These are phyloP conservation scores for Eledone cirrhosa DNA, from an alignment of 2,888 invertebrate species.

Conservation along the genomic window DNA sequence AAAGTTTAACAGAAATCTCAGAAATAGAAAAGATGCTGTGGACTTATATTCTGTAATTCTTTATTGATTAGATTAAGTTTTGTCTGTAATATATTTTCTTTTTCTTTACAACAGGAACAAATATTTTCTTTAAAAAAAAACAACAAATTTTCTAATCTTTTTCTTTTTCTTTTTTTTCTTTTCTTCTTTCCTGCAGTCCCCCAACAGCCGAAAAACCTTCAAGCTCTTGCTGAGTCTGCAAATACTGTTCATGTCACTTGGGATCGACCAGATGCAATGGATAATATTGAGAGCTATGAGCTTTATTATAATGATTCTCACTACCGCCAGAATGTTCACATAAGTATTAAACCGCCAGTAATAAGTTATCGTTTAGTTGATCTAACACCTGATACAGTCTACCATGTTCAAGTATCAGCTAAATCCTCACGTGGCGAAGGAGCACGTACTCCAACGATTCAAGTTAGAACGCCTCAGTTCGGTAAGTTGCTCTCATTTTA, in stretches of 20 bases:
- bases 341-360: slow-evolving; percentile 56
- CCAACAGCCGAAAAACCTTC: slow-evolving; percentile 90
- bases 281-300: slow-evolving; percentile 93
- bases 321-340: slow-evolving; percentile 54
- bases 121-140: no score
- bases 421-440: slow-evolving; percentile 90
- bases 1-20: no score
- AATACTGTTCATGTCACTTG: slow-evolving; percentile 90
- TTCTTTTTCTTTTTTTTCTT: not conserved
- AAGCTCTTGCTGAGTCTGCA: slow-evolving; percentile 74
- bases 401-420: slow-evolving; percentile 96
- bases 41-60: no score
- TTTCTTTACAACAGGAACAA: no score
- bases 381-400: slow-evolving; percentile 93
- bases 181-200: slow-evolving; percentile 77
- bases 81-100: no score
- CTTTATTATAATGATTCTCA: slow-evolving; percentile 85
- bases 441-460: slow-evolving; percentile 91
- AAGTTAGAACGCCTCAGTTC: slow-evolving; percentile 95
- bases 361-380: slow-evolving; percentile 81
- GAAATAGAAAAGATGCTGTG: no score
- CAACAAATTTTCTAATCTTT: not conserved
- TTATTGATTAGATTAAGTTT: no score
- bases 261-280: slow-evolving; percentile 83
- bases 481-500: slow-evolving; percentile 76